phyloP scores from a whole-genome alignment of 2,113 vertebrate genomes.

The Ictalurus punctatus region DNA sequence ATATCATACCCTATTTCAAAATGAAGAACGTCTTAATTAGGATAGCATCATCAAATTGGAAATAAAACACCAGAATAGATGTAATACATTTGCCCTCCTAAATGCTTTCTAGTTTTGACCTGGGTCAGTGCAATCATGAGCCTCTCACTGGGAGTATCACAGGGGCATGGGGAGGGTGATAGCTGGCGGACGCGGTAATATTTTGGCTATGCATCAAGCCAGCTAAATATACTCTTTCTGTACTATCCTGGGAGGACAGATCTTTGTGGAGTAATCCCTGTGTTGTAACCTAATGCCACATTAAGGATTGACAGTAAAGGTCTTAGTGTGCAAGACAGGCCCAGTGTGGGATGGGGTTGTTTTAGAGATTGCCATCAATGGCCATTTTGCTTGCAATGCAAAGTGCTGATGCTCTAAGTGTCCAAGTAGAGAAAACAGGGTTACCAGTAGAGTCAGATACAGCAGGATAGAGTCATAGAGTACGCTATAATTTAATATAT shows the following conservation, averaged over 20 bases:
- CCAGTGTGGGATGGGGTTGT: constrained; percentile 46
- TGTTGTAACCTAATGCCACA: constrained; percentile 59
- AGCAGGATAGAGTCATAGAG: not conserved
- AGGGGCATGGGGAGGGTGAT: constrained; percentile 31
- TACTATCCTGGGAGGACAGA: constrained; percentile 59
- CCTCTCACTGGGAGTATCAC: constrained; percentile 44
- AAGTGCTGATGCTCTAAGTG: not conserved
- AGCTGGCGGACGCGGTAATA: constrained; percentile 48
- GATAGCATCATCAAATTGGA: not conserved
- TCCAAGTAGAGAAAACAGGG: not conserved
- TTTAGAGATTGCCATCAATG: constrained; percentile 48
- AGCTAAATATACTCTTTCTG: constrained; percentile 58
- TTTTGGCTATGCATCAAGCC: constrained; percentile 54
- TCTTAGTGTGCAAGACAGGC: constrained; percentile 51
- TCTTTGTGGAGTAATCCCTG: constrained; percentile 62
- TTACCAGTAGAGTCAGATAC: not conserved
- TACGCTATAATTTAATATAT: not conserved
- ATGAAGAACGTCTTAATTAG: not conserved
- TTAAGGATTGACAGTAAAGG: constrained; percentile 57
- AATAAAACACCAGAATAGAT: not conserved
- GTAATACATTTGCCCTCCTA: constrained; percentile 1
- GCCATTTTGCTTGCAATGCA: constrained; percentile 28
- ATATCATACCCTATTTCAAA: not conserved
- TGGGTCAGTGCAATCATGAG: constrained; percentile 26
- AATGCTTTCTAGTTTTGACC: constrained; percentile 30